Evolutionary conservation across 1,140 invertebrate genomes (phyloP).

Genomic region (Drosophila kohkoa): DNA sequence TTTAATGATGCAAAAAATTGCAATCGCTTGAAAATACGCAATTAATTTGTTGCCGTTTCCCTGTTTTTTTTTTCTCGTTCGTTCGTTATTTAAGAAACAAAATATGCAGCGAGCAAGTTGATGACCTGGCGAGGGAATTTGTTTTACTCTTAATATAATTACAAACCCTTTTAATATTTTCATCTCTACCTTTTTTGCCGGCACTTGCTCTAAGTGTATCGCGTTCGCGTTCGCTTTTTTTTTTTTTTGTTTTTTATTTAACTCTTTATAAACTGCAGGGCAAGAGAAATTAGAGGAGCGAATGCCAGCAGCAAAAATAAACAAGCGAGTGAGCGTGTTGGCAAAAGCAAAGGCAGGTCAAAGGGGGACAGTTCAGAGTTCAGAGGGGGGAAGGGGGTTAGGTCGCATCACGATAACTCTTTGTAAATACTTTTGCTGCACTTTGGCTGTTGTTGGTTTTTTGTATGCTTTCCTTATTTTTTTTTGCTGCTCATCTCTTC

Average conservation of each 20-base stretch:
- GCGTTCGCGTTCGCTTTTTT: conserved; percentile 31
- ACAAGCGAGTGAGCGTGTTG: conserved; percentile 71
- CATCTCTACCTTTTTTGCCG: conserved; percentile 30
- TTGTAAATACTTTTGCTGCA: conserved; percentile 82
- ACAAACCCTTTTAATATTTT: conserved; percentile 41
- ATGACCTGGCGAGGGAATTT: not conserved
- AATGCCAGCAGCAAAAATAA: conserved; percentile 77
- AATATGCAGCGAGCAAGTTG: not conserved
- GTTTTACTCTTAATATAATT: conserved; percentile 27
- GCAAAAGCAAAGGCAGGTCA: conserved; percentile 2
- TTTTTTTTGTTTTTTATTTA: conserved; percentile 55
- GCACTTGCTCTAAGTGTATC: conserved; percentile 56
- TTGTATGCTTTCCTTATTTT: conserved; percentile 41
- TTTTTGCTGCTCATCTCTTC: conserved; percentile 51
- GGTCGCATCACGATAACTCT: conserved; percentile 77
- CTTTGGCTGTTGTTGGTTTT: conserved; percentile 66
- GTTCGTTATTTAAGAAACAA: not conserved
- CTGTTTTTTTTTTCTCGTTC: not conserved
- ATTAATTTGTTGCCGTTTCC: not conserved
- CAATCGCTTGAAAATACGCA: not conserved
- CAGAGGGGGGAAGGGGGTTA: conserved; percentile 49
- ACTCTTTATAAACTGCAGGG: conserved; percentile 75
- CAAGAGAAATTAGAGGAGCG: conserved; percentile 78
- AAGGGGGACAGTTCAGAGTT: conserved; percentile 31
- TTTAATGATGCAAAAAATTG: not conserved